These are phyloP conservation scores for Campylorhamphus procurvoides DNA, from an alignment of 2,113 vertebrate species.

Conservation along the genomic window DNA sequence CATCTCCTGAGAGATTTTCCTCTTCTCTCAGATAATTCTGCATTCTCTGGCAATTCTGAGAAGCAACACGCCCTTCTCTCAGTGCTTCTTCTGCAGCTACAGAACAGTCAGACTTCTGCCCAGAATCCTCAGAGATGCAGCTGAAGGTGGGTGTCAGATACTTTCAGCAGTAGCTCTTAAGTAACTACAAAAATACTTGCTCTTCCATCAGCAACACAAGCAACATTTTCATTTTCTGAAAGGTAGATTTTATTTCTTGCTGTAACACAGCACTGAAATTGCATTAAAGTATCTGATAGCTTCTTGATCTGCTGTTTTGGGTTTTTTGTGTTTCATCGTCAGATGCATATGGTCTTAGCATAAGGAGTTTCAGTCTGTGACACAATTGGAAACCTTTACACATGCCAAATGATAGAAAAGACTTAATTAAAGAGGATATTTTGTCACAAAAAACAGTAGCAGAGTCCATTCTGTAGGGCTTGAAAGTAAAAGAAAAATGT, in stretches of 20 bases:
- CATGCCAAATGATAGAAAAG: background rate
- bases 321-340: background rate
- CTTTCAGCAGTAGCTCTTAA: background rate
- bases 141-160: background rate
- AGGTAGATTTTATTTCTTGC: background rate
- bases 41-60: background rate
- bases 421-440: background rate
- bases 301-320: background rate
- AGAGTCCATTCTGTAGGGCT: background rate
- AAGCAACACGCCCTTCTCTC: background rate
- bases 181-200: background rate
- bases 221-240: background rate
- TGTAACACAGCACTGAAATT: background rate
- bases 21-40: background rate
- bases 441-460: background rate
- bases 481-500: background rate
- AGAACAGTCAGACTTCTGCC: background rate
- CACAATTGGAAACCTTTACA: background rate
- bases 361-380: background rate
- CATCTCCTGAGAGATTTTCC: background rate
- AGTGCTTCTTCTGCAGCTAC: background rate
- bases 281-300: background rate
- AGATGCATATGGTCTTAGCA: background rate
- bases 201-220: background rate
- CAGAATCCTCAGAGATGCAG: background rate